phyloP scores from a whole-genome alignment of 2,113 vertebrate genomes.

The Aphyosemion australe region DNA sequence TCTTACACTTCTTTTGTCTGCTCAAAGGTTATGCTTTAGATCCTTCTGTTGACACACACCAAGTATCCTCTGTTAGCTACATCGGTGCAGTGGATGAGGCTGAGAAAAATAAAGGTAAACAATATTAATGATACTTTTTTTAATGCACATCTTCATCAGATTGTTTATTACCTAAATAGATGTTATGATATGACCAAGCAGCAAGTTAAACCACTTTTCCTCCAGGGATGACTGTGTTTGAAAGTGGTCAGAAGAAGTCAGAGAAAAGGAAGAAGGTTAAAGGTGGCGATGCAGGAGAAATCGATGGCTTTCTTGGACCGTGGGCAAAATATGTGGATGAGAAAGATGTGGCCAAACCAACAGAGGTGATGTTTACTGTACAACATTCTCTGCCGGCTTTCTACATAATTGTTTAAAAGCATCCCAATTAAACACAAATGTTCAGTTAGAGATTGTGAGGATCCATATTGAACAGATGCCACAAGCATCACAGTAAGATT shows the following conservation, averaged over 20 bases:
- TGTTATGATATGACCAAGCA: neutral
- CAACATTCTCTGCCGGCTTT: neutral
- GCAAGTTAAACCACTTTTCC: neutral
- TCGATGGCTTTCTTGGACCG: conserved; percentile 92
- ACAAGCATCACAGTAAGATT: neutral
- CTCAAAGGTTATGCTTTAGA: conserved; percentile 93
- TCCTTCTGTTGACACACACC: conserved; percentile 90
- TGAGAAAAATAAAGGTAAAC: conserved; percentile 96
- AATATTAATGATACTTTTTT: neutral
- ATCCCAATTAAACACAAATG: neutral
- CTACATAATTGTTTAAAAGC: too few relatives aligned
- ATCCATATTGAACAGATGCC: neutral
- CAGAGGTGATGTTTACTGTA: conserved; percentile 83
- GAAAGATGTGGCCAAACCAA: conserved; percentile 92
- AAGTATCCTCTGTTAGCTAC: conserved; percentile 81
- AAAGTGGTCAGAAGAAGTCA: conserved; percentile 87
- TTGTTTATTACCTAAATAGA: neutral
- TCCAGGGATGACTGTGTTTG: conserved; percentile 94
- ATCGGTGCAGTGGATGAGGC: conserved; percentile 97
- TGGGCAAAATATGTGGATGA: conserved; percentile 98
- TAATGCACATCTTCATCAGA: neutral
- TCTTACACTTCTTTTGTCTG: conserved; percentile 11
- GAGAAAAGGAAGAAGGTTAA: conserved; percentile 96
- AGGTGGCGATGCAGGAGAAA: conserved; percentile 93
- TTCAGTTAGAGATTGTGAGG: neutral